Evolutionary conservation across 2,797 vertebrate species (phyloP).

Genomic region (Sphaeramia orbicularis): DNA sequence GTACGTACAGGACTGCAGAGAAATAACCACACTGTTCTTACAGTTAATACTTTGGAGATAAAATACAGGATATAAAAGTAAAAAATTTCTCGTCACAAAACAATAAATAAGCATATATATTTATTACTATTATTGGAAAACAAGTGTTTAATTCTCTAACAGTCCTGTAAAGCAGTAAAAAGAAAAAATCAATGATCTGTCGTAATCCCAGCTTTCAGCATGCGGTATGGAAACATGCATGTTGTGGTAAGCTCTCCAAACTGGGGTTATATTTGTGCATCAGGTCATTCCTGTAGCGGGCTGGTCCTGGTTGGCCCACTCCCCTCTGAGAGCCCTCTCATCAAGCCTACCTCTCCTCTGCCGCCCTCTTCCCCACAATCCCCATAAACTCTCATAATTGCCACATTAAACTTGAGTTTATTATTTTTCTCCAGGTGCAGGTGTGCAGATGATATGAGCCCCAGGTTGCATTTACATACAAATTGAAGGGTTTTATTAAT

Average conservation of each 20-base stretch:
- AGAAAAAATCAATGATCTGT: constrained; percentile 20
- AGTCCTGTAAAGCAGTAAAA: not conserved
- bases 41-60: too few relatives aligned
- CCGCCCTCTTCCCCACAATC: constrained; percentile 85
- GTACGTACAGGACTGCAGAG: constrained; percentile 28
- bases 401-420: constrained; percentile 99
- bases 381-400: constrained; percentile 99
- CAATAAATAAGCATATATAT: not conserved
- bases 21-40: not conserved
- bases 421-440: constrained; percentile 99
- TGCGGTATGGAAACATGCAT: constrained; percentile 29
- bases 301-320: constrained; percentile 69
- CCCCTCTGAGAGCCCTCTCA: constrained; percentile 76
- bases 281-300: constrained; percentile 78
- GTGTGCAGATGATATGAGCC: constrained; percentile 98
- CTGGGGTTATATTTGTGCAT: constrained; percentile 75
- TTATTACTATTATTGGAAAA: not conserved
- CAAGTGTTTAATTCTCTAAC: too few relatives aligned
- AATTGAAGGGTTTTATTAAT: constrained; percentile 99
- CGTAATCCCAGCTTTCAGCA: constrained; percentile 11
- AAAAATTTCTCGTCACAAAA: too few relatives aligned
- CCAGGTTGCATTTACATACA: constrained; percentile 99
- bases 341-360: constrained; percentile 72
- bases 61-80: too few relatives aligned
- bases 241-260: constrained; percentile 51